Evolutionary conservation across 2,113 vertebrate genomes (phyloP).

Genomic region (Cyphomyrus discorhynchus): DNA sequence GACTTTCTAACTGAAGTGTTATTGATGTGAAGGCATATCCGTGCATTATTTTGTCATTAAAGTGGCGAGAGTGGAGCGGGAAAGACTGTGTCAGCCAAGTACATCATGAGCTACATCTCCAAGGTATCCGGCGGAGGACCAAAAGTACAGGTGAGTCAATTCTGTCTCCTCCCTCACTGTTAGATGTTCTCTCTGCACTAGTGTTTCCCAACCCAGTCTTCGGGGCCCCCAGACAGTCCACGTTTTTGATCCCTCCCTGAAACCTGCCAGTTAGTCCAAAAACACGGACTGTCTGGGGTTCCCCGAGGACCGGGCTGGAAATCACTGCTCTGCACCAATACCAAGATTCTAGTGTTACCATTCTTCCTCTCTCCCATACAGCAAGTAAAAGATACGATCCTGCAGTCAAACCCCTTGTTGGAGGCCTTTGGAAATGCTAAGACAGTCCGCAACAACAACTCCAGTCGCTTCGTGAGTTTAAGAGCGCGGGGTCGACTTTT

Average conservation of each 20-base stretch:
- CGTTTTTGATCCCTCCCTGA: background rate
- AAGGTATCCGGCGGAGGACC: conserved; percentile 71
- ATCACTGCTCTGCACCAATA: background rate
- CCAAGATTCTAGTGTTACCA: too few relatives aligned
- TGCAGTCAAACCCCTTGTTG: conserved; percentile 92
- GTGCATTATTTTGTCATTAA: background rate
- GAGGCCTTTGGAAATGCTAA: conserved; percentile 96
- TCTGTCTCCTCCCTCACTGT: background rate
- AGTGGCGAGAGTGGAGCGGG: conserved; percentile 75
- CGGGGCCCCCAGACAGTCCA: background rate
- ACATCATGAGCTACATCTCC: conserved; percentile 74
- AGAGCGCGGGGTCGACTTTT: background rate
- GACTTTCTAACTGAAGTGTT: background rate
- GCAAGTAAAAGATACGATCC: conserved; percentile 95
- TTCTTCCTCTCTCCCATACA: conserved; percentile 37
- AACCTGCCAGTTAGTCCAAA: background rate
- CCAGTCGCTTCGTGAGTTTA: conserved; percentile 89
- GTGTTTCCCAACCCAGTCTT: background rate
- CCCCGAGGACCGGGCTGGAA: background rate
- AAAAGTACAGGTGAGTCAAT: conserved; percentile 65
- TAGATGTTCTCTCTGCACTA: background rate
- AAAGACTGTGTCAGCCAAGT: conserved; percentile 73
- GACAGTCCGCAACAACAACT: conserved; percentile 92
- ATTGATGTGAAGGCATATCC: background rate
- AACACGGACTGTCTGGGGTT: background rate